Percentiles rank a stretch among this genome's conserved stretches.
phyloP scores from a whole-genome alignment of 2,797 vertebrate genomes.

The Mormyrops attenuatus region DNA sequence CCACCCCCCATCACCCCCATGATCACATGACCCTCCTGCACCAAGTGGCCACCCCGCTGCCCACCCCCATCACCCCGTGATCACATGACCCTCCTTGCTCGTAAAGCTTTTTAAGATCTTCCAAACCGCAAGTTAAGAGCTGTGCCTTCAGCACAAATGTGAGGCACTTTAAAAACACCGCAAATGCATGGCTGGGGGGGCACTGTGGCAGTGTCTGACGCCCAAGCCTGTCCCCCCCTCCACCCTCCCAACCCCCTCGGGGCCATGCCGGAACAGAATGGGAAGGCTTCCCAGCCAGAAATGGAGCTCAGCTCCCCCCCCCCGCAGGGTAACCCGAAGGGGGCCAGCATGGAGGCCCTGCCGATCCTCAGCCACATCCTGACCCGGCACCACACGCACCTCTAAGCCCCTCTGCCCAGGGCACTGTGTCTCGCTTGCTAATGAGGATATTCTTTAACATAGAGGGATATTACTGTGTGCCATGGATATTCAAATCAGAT shows the following conservation, averaged over 20 bases:
- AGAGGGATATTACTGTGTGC: background rate
- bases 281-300: background rate
- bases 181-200: conserved; percentile 57
- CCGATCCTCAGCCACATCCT: background rate
- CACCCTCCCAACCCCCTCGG: background rate
- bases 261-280: background rate
- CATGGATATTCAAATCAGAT: background rate
- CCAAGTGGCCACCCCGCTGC: background rate
- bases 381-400: background rate
- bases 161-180: conserved; percentile 69
- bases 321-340: background rate
- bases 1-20: background rate
- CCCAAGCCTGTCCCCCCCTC: background rate
- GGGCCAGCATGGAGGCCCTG: background rate
- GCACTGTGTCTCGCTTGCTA: background rate
- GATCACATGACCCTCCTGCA: background rate
- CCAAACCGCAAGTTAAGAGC: conserved; percentile 68
- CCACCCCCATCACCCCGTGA: background rate
- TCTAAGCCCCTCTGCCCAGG: background rate
- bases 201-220: conserved; percentile 48
- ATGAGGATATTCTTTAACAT: background rate
- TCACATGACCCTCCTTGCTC: background rate
- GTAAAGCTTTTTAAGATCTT: conserved; percentile 58
- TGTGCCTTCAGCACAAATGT: conserved; percentile 69
- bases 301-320: background rate